Evolutionary conservation across 2,888 invertebrate genomes (phyloP), one percentile per base, ranked within the genome.

Genomic region (Homarus gammarus): DNA sequence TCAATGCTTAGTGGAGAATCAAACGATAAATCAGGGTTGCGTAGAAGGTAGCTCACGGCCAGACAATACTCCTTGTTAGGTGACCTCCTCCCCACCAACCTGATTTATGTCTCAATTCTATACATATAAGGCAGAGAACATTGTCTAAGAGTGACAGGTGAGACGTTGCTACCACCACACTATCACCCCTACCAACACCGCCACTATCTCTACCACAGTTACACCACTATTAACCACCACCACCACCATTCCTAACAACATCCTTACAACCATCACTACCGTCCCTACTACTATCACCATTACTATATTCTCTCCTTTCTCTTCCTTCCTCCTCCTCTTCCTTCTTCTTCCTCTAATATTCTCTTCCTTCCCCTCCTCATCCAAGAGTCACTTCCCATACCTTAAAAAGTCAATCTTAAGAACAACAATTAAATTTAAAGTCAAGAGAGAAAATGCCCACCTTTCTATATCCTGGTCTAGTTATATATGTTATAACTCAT

Each of bases 81-180:
- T 49, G 40, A 31, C 44, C 78, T 27, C 27, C 44, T 70, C 51
- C 22, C 15, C n/a, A n/a, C n/a, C 27, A 27, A 10, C 12, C 44
- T 86, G 86, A 86, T 86, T 86, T 86, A 86, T 86, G 86, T 86
- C 86, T 86, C 78, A 78, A 86, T 86, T 78, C 86, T 27, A 49
- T 36, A 78, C 86, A 86, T 79, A 86, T 78, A 86, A 49, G 86
- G 78, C 68, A 44, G 44, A 22, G 36, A 44, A 56, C 77, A 86
- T 86, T 86, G 86, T 86, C 86, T 86, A 78, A 49, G 77, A 51
- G 78, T 78, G 70, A 64, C 49, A 70, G 78, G 77, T 64, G 31
- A 64, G 0, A 27, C 1, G 1, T 15, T 27, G 68, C n/a, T 0
- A 3, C 12, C 31, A 8, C 15, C 15, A 8, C 49, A 12, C 49